Base-by-base conservation (phyloP, 2,888 invertebrate genomes). In the Troglohyphantes excavatus region DNA sequence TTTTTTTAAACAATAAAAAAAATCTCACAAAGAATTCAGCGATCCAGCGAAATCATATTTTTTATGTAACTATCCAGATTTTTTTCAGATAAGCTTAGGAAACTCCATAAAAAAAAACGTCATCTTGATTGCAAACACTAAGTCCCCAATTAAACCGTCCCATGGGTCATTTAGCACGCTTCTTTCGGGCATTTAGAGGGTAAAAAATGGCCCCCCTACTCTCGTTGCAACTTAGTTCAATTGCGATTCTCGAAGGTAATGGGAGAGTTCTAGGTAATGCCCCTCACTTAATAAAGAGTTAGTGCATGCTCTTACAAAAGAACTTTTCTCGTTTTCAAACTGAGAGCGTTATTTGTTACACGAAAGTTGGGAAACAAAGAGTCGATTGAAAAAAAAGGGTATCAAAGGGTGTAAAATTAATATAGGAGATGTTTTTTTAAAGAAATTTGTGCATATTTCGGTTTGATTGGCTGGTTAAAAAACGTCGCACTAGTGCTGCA, bases 261-360 rank as follows among this genome's bases (percentile, higher is more conserved):
- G 26, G 46, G 17, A 19, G 26, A 72, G 23, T 72, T 46, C 27
- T 46, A 43, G 46, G 72, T 72, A 72, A 72, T 72, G 72, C 46
- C 26, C 46, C 23, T 11, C 53, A 72, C 46, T 72, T 72, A 72
- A 72, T 72, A 72, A 72, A 72, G 46, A 72, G 72, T 26, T 46
- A 72, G 0, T 53, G 53, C 17, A n/a, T 53, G 13, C 53, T 13
- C 17, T 53, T 53, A 17, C 13, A 13, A 2, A 53, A 63, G 19
- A 72, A 72, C 72, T 72, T 46, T 46, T n/a, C 72, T 46, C 72
- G 46, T 72, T 72, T 72, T n/a, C 39, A 13, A 72, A 27, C 46
- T 72, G 17, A 72, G 19, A 46, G 72, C 26, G 26, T 46, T 46
- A 27, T 72, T 72, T 72, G 53, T 53, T 39, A 72, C 72, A 27